Evolutionary conservation across 23 tunicate genomes (phyloP), one percentile per base, ranked within the genome.

Genomic region (Diplosoma virens): DNA sequence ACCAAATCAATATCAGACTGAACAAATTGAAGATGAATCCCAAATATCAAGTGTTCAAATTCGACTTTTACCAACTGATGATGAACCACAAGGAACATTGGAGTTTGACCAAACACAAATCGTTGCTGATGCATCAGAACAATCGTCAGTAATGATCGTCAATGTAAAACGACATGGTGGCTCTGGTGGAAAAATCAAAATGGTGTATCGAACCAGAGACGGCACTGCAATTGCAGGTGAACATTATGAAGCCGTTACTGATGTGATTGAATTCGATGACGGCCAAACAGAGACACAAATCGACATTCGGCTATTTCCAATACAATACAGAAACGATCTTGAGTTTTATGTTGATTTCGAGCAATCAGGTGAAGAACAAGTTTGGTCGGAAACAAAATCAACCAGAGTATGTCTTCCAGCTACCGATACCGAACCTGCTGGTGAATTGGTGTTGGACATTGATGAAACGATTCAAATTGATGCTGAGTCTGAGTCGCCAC

Each of bases 391-490:
- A n/a, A n/a, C n/a, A n/a, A n/a, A n/a, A n/a, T n/a, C 46, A 31
- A 24, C 26, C 30, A 78, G 28, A 35, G 47, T 78, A 0, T 3
- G 6, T 23, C 73, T 78, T 0, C 71, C 58, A 1, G 29, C 86
- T 0, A 81, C 86, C 35, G 86, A 81, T 20, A 36, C 48, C 22
- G 86, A 81, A 73, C 78, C 67, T 3, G 26, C 71, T 11, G 71
- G 78, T 3, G 18, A 14, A 22, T 11, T 58, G 21, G 6, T 6
- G 22, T 24, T 58, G 6, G 23, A 20, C 16, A 45, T 11, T 64
- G 66, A 53, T 1, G 6, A 2, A 16, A 3, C 23, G 16, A 23
- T 50, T 2, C 22, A 9, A 6, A 21, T 22, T 24, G 48, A 37
- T 54, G 59, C 68, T 2, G 37, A 34, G 23, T 45, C 35, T 34